Evolutionary conservation across 2,888 invertebrate species (phyloP).

Genomic region (Conomelus anceps): DNA sequence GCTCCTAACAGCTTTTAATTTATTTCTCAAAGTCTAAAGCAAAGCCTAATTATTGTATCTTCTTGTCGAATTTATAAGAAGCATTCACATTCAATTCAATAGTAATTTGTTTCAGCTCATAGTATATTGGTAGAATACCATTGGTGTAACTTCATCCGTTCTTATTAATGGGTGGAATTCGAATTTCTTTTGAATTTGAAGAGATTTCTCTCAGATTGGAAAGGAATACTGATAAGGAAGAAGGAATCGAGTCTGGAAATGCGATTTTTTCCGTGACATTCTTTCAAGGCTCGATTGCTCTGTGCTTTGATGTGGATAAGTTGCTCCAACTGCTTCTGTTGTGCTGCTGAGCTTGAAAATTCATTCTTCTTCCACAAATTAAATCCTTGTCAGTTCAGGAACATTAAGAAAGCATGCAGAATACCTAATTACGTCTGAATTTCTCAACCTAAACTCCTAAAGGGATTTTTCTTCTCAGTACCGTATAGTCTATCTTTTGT

Average conservation of each 20-base stretch:
- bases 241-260: background rate
- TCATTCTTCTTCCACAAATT: background rate
- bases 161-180: background rate
- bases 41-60: background rate
- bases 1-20: too few species aligned
- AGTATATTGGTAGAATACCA: background rate
- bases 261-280: background rate
- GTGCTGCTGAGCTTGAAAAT: background rate
- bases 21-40: background rate
- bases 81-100: background rate
- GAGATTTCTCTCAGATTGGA: background rate
- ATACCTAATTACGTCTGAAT: background rate
- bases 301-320: background rate
- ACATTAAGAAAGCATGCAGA: background rate
- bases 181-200: background rate
- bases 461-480: background rate
- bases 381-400: background rate
- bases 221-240: background rate
- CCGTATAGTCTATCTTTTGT: background rate
- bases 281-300: background rate
- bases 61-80: background rate
- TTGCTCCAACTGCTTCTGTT: background rate
- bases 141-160: background rate
- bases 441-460: background rate
- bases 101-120: background rate